Conservation (phyloP, 2,888 invertebrate genomes). For the Monochamus alternatus region DNA sequence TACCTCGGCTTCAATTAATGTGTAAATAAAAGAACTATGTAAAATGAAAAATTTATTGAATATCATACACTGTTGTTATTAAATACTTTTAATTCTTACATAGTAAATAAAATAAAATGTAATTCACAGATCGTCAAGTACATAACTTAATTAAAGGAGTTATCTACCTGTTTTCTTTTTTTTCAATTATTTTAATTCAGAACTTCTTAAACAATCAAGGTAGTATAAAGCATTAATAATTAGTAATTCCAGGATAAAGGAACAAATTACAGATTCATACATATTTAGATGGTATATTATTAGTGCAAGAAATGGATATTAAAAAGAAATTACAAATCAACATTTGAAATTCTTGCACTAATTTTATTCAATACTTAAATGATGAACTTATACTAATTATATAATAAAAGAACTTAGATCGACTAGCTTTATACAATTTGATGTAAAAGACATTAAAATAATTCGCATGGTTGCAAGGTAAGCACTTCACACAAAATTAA, state of each 20-base stretch:
- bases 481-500: conserved; percentile 19
- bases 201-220: background rate
- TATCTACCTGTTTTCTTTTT: conserved; percentile 3
- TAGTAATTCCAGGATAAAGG: background rate
- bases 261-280: background rate
- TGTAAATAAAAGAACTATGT: background rate
- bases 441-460: conserved; percentile 26
- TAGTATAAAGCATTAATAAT: conserved; percentile 2
- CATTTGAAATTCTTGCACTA: conserved; percentile 7
- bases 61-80: conserved; percentile 42
- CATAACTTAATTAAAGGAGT: conserved; percentile 8
- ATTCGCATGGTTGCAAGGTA: conserved; percentile 5
- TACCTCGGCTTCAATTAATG: background rate
- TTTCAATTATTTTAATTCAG: too few relatives aligned
- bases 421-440: conserved; percentile 31
- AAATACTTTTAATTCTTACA: conserved; percentile 44
- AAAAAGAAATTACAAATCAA: background rate
- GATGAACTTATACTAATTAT: conserved; percentile 11
- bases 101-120: conserved; percentile 39
- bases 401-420: conserved; percentile 20
- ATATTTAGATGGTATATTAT: background rate
- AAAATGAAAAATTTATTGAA: conserved; percentile 51
- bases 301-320: conserved; percentile 5
- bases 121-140: conserved; percentile 60
- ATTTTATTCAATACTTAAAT: conserved; percentile 6